These are phyloP conservation scores for Scophthalmus maximus DNA, from an alignment of 2,113 vertebrate genomes.

Conservation along the genomic window DNA sequence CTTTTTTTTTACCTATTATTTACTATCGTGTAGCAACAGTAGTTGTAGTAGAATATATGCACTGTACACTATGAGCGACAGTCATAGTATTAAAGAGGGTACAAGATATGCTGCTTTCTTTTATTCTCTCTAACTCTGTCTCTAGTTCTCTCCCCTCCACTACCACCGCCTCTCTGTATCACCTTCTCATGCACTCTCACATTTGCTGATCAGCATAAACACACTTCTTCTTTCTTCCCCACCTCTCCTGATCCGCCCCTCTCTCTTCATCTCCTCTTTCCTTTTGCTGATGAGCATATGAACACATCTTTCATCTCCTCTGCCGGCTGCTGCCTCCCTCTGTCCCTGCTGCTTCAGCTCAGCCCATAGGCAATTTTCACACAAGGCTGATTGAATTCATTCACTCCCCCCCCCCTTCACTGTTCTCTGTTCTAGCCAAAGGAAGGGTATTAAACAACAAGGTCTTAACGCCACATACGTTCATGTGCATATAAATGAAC, in stretches of 20 bases:
- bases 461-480: conserved; percentile 23
- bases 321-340: conserved; percentile 45
- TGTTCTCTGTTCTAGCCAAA: conserved; percentile 43
- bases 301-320: conserved; percentile 49
- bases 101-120: conserved; percentile 4
- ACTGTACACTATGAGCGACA: no score
- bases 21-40: no score
- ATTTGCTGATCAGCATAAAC: conserved; percentile 35
- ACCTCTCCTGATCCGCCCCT: conserved; percentile 24
- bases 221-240: conserved; percentile 7
- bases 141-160: neutral
- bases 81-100: neutral
- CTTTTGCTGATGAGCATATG: conserved; percentile 59
- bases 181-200: conserved; percentile 14
- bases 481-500: conserved; percentile 46
- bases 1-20: no score
- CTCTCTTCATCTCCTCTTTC: conserved; percentile 33
- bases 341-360: conserved; percentile 55
- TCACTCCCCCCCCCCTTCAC: conserved; percentile 11
- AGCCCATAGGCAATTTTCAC: conserved; percentile 65
- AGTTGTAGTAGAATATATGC: no score
- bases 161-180: conserved; percentile 1
- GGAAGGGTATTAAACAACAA: conserved; percentile 32
- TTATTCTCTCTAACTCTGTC: neutral
- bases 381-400: conserved; percentile 69